Percentiles rank a stretch among this genome's conserved stretches.
These are phyloP conservation scores for sheep (Ovis aries) DNA, from an alignment of 2,113 vertebrate species.

Conservation along the genomic window DNA sequence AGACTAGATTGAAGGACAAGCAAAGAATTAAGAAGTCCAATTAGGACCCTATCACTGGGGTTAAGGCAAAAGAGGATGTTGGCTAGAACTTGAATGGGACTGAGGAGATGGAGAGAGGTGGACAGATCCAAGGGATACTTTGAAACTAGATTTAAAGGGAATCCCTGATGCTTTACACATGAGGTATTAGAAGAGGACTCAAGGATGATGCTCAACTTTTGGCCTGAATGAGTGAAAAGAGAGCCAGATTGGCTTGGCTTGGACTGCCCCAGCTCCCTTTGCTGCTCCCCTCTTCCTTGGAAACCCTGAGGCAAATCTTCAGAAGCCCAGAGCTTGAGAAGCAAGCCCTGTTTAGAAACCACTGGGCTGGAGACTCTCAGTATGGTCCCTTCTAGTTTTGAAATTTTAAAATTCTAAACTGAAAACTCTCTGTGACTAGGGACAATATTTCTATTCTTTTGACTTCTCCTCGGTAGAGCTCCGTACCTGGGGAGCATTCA, in stretches of 20 bases:
- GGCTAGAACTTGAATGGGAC: not conserved
- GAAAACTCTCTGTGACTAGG: not conserved
- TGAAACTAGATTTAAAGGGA: not conserved
- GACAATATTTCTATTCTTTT: not conserved
- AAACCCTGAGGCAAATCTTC: not conserved
- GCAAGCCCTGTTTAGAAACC: not conserved
- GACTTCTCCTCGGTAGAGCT: not conserved
- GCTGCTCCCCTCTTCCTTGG: not conserved
- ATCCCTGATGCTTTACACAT: not conserved
- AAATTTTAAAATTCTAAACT: slow-evolving; percentile 12
- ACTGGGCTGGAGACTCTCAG: not conserved
- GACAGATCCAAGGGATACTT: not conserved
- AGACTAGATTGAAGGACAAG: not conserved
- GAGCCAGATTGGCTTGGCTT: not conserved
- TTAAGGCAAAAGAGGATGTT: not conserved
- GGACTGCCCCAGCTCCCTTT: not conserved
- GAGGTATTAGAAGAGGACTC: not conserved
- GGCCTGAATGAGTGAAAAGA: not conserved
- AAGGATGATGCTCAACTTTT: not conserved
- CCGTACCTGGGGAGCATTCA: not conserved
- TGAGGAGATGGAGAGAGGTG: not conserved
- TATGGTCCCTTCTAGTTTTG: not conserved
- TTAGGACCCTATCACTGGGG: not conserved
- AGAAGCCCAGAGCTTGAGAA: slow-evolving; percentile 13
- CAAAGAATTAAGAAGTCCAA: not conserved